phyloP scores from a whole-genome alignment of 1,140 invertebrate genomes.

The Anadara kagoshimensis region DNA sequence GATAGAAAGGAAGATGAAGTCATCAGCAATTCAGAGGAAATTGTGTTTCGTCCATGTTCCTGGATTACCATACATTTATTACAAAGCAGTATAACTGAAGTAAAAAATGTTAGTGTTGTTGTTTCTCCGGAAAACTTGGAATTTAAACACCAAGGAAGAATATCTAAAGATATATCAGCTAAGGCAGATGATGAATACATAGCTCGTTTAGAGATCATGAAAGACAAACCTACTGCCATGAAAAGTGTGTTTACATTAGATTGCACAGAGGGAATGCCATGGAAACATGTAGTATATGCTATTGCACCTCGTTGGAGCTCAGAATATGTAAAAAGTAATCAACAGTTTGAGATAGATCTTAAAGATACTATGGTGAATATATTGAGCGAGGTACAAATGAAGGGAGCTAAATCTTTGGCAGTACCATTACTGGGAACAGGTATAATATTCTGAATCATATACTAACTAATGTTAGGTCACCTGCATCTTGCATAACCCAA shows the following conservation, averaged over 20 bases:
- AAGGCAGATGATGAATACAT: neutral
- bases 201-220: neutral
- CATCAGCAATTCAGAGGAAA: no score
- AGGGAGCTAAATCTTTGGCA: slow-evolving; percentile 8
- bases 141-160: neutral
- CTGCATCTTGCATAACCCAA: neutral
- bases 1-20: no score
- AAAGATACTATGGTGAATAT: slow-evolving; percentile 14
- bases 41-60: no score
- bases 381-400: neutral
- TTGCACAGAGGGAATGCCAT: neutral
- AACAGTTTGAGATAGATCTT: neutral
- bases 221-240: neutral
- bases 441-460: neutral
- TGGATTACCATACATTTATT: slow-evolving; percentile 1
- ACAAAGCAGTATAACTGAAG: neutral
- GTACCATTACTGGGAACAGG: slow-evolving; percentile 36
- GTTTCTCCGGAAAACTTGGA: slow-evolving; percentile 7
- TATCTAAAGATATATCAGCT: slow-evolving; percentile 9
- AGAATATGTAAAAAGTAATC: neutral
- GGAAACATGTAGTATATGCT: slow-evolving; percentile 13
- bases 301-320: slow-evolving; percentile 15
- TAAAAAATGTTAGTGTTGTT: slow-evolving; percentile 11
- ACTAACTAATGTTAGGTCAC: neutral
- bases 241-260: neutral